A percentile compares a stretch with the other conserved stretches of the same genome.
Conservation (phyloP, 2,113 vertebrate genomes). For the Oncorhynchus tshawytscha region DNA sequence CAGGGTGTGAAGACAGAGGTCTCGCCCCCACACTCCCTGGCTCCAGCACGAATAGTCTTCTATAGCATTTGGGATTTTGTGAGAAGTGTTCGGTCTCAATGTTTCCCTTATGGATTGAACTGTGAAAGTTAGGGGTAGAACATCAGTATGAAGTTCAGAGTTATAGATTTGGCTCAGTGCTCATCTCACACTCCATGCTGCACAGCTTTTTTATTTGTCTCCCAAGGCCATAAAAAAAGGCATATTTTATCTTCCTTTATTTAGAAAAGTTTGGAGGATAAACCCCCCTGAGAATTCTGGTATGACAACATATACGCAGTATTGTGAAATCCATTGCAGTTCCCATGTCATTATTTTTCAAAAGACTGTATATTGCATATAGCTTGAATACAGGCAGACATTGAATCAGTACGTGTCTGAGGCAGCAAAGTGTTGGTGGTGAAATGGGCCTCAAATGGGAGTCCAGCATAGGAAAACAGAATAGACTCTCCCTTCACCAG, state of each 20-base stretch:
- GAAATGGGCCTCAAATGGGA: slow-evolving; percentile 68
- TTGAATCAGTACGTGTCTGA: slow-evolving; percentile 62
- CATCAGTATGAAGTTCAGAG: slow-evolving; percentile 15
- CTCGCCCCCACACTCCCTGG: slow-evolving; percentile 15
- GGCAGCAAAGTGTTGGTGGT: slow-evolving; percentile 56
- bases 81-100: slow-evolving; percentile 20
- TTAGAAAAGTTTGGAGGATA: background rate
- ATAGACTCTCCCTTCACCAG: slow-evolving; percentile 64
- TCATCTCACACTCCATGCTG: slow-evolving; percentile 1
- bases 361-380: background rate
- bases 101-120: slow-evolving; percentile 10
- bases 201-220: slow-evolving; percentile 27
- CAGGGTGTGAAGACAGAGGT: slow-evolving; percentile 17
- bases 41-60: background rate
- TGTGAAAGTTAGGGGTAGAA: slow-evolving; percentile 16
- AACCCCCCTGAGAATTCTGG: background rate
- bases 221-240: slow-evolving; percentile 15
- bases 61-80: slow-evolving; percentile 16
- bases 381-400: background rate
- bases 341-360: background rate
- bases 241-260: slow-evolving; percentile 14
- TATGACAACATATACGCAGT: background rate
- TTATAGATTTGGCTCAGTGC: slow-evolving; percentile 13
- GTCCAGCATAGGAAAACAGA: slow-evolving; percentile 68
- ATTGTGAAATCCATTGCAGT: background rate